Base-by-base conservation (phyloP, 2,797 vertebrate species). In the Enteromius unitaeniatus region DNA sequence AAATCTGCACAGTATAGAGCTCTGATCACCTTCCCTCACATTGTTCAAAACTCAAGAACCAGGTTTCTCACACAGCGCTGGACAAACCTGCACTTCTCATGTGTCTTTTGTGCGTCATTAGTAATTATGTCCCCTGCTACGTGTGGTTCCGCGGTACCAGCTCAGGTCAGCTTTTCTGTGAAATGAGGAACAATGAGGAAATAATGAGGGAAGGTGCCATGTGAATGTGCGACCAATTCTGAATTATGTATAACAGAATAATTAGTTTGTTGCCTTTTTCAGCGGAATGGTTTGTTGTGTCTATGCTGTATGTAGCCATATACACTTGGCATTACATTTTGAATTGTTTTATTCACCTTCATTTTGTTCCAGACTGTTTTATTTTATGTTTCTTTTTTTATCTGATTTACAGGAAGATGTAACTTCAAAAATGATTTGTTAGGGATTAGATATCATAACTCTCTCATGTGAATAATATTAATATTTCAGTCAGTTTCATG, bases 51-150 rank as follows among this genome's bases (percentile, higher is more conserved):
- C 78, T 88, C 23, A 42, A 77, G 82, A 78, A 83, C 55, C 21
- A 55, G 40, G 2, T 72, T 75, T 37, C 21, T 81, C 37, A 34
- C 31, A 83, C 81, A 65, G 80, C n/a, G 51, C 86, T 28, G 49
- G 77, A 85, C 82, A 79, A 76, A 83, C 47, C 45, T 13, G 51
- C 76, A 51, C 77, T 65, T 67, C 53, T 64, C 40, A 5, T 70
- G 53, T 34, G 78, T 84, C 82, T 88, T 87, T 78, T 51, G 79
- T 80, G 88, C 70, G 65, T 77, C 62, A 49, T 76, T 55, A 55
- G 70, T 88, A 88, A 88, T 88, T 87, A 84, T 58, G 47, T 82
- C 75, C 82, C 85, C 88, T 51, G 82, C 82, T 82, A 86, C 28
- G 69, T 77, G 55, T 49, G 19, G 75, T 40, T 69, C 17, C 19